Base-by-base conservation (phyloP, 2,113 vertebrate genomes). In the Tragelaphus buxtoni region DNA sequence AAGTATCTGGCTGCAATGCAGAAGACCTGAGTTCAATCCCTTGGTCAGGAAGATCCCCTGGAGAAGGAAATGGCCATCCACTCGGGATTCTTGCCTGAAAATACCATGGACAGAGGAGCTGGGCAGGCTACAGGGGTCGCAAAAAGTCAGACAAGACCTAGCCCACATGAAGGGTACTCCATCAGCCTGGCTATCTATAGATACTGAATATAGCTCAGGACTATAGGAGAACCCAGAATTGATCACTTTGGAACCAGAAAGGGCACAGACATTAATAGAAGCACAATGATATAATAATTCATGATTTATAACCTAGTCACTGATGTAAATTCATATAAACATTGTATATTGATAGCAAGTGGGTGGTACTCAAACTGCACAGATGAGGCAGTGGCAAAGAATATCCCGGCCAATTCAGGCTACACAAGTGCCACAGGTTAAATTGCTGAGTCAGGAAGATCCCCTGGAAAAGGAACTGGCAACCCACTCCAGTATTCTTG, bases 131-230 rank as follows among this genome's bases (percentile, higher is more conserved):
- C 10, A 39, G n/a, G 65, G 65, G 35, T 72, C 1, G 0, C 35
- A 72, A 39, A 69, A 18, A 39, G 35, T 39, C 4, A 39, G 65
- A 72, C 51, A n/a, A 35, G n/a, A 39, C 32, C 49, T 51, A 55
- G 32, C 49, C 77, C 16, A 24, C 17, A 14, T 81, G 30, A 53
- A 81, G 51, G 4, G 3, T 22, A 5, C 17, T 65, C 16, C 20
- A 0, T 9, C 35, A 22, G 0, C 16, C 32, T 39, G 14, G 3
- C 5, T 49, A 0, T 28, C 17, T 20, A 20, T 9, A 87, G 7
- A 32, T 17, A 26, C 7, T 42, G 69, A 26, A 74, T 74, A 42
- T 74, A 84, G 22, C 10, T 2, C 5, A 83, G n/a, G 7, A 58
- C 18, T 47, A 16, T 1, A 65, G 12, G 47, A 58, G 13, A 72